Percentiles rank a stretch among this genome's conserved stretches.
These are phyloP conservation scores for Amniataba percoides DNA, from an alignment of 2,797 vertebrate species.

Conservation along the genomic window DNA sequence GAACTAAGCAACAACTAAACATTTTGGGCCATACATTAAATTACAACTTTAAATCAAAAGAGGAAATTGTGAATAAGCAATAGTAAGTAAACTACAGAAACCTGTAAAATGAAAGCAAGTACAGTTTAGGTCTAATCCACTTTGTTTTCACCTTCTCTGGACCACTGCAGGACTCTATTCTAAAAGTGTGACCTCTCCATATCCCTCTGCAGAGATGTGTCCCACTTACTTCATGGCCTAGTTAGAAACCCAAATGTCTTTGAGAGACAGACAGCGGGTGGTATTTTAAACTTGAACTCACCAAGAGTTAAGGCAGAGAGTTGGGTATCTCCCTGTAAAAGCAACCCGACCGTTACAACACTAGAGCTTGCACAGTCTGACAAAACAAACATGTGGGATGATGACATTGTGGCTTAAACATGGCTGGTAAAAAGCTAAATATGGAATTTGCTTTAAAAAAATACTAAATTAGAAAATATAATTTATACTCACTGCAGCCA, in stretches of 20 bases:
- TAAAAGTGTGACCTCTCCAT: slow-evolving; percentile 60
- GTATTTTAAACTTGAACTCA: slow-evolving; percentile 39
- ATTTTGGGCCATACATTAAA: slow-evolving; percentile 5
- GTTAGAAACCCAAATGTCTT: slow-evolving; percentile 63
- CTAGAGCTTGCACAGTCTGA: slow-evolving; percentile 19
- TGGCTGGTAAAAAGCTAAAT: slow-evolving; percentile 48
- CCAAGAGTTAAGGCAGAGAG: slow-evolving; percentile 30
- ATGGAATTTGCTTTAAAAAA: slow-evolving; percentile 47
- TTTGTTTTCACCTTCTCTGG: slow-evolving; percentile 40
- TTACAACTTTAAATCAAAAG: neutral
- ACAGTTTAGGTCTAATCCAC: neutral
- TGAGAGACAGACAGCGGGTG: slow-evolving; percentile 36
- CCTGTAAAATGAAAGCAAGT: neutral
- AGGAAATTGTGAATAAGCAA: neutral
- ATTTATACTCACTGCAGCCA: slow-evolving; percentile 57
- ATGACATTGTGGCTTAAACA: slow-evolving; percentile 27
- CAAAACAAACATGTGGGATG: slow-evolving; percentile 35
- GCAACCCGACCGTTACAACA: neutral
- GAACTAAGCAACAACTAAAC: slow-evolving; percentile 27
- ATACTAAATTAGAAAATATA: slow-evolving; percentile 68
- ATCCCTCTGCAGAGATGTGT: slow-evolving; percentile 66
- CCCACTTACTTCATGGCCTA: slow-evolving; percentile 73
- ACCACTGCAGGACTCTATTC: slow-evolving; percentile 32
- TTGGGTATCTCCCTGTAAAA: slow-evolving; percentile 23
- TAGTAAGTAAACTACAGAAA: neutral